Percentiles rank a stretch among this genome's conserved stretches.
Conservation (phyloP, 2,113 vertebrate species). For the Camelus dromedarius region DNA sequence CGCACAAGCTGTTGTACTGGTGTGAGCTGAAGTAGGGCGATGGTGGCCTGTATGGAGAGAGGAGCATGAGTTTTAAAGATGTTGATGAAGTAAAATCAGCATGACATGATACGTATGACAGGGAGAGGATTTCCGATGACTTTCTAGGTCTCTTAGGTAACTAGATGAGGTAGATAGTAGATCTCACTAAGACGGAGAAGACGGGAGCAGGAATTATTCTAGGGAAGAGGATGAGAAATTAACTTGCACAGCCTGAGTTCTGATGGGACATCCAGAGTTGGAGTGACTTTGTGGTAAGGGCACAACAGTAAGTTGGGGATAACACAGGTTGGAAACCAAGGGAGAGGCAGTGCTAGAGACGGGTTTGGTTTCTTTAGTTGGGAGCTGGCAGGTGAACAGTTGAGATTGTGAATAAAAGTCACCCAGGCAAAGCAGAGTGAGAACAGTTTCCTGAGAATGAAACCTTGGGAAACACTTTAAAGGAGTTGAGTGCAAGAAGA, state of each 20-base stretch:
- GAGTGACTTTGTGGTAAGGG: background rate
- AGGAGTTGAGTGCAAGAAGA: background rate
- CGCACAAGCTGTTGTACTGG: background rate
- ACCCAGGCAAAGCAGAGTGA: background rate
- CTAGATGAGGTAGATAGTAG: background rate
- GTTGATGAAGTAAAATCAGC: background rate
- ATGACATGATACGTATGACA: background rate
- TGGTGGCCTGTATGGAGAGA: background rate
- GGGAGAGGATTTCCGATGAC: background rate
- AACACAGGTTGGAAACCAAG: background rate
- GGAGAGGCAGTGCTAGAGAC: background rate
- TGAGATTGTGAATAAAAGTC: background rate
- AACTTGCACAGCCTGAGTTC: background rate
- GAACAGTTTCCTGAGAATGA: background rate
- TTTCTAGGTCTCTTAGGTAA: background rate
- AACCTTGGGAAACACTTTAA: background rate
- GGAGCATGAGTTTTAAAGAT: background rate
- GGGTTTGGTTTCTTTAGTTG: background rate
- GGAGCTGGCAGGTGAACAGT: background rate
- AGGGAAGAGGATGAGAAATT: background rate
- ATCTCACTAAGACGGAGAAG: background rate
- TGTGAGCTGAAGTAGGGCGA: background rate
- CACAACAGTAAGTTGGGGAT: background rate
- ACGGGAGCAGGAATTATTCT: background rate
- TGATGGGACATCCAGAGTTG: background rate